Evolutionary conservation across 1,140 invertebrate genomes (phyloP).

Genomic region (Atta cephalotes): DNA sequence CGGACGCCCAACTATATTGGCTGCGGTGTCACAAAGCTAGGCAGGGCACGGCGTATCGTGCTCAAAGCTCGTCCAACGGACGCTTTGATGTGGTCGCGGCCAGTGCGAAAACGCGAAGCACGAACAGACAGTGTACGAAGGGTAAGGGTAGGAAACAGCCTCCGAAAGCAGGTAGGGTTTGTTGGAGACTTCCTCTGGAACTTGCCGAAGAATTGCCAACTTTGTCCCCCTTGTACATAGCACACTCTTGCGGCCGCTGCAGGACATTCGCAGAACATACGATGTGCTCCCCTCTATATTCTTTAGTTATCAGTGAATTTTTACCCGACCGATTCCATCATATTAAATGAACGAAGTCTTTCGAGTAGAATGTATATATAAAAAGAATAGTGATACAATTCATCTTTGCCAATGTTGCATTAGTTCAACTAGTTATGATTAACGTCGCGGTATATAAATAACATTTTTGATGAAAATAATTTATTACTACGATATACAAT

Average conservation of each 20-base stretch:
- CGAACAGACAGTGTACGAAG: constrained; percentile 76
- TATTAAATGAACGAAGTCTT: constrained; percentile 29
- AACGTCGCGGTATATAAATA: constrained; percentile 43
- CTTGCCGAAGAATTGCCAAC: constrained; percentile 74
- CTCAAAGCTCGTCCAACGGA: constrained; percentile 83
- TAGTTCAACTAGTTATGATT: constrained; percentile 48
- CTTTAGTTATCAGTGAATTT: constrained; percentile 24
- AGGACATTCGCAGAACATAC: neutral
- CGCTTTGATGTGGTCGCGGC: constrained; percentile 85
- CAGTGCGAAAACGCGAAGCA: constrained; percentile 84
- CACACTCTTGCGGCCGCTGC: constrained; percentile 29
- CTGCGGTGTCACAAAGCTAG: constrained; percentile 85
- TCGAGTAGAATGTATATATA: neutral
- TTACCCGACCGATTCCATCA: constrained; percentile 19
- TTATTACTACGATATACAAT: constrained; percentile 34
- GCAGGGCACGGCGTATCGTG: constrained; percentile 82
- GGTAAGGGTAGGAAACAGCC: constrained; percentile 68
- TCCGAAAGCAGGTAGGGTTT: constrained; percentile 76
- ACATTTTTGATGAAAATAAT: constrained; percentile 40
- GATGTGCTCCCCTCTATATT: neutral
- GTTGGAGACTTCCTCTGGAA: constrained; percentile 77
- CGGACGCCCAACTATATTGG: constrained; percentile 84
- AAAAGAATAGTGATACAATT: constrained; percentile 26
- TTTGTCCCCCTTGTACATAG: constrained; percentile 65
- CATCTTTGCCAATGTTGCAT: constrained; percentile 39